phyloP scores from a whole-genome alignment of 1,140 invertebrate species.

The Megathymus violae region DNA sequence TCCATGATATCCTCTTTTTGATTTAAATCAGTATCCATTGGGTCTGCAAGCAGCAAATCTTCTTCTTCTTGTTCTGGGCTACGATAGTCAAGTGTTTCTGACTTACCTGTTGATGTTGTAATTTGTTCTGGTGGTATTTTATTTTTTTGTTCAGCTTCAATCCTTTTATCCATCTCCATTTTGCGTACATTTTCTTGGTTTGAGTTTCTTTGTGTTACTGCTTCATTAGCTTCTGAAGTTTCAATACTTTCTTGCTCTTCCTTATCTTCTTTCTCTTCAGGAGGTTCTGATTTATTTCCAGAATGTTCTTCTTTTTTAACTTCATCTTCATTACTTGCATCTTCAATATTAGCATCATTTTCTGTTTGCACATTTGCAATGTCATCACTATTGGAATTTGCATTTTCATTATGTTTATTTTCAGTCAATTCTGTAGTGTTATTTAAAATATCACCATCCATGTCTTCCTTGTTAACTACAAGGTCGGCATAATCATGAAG shows the following conservation, averaged over 20 bases:
- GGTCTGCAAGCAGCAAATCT: conserved; percentile 36
- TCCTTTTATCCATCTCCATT: conserved; percentile 30
- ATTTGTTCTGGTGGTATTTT: conserved; percentile 10
- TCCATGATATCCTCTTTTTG: background rate
- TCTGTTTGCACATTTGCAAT: background rate
- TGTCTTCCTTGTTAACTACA: conserved; percentile 52
- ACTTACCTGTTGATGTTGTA: background rate
- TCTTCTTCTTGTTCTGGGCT: conserved; percentile 32
- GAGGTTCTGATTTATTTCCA: background rate
- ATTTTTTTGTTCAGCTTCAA: conserved; percentile 15
- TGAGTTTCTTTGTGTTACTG: background rate
- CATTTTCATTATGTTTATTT: conserved; percentile 21
- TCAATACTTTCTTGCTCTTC: no score
- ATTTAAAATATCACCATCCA: conserved; percentile 44
- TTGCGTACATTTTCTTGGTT: conserved; percentile 12
- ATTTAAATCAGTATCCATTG: conserved; percentile 5
- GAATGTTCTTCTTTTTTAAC: background rate
- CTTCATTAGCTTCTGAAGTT: background rate
- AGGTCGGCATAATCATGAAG: conserved; percentile 88
- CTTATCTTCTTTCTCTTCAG: background rate
- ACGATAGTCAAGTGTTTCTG: conserved; percentile 10
- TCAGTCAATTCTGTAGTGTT: conserved; percentile 19
- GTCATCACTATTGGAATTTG: conserved; percentile 12
- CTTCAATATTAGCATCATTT: background rate
- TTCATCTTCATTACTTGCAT: background rate